Evolutionary conservation across 1,140 invertebrate species (phyloP).

Genomic region (Saccostrea cuccullata): DNA sequence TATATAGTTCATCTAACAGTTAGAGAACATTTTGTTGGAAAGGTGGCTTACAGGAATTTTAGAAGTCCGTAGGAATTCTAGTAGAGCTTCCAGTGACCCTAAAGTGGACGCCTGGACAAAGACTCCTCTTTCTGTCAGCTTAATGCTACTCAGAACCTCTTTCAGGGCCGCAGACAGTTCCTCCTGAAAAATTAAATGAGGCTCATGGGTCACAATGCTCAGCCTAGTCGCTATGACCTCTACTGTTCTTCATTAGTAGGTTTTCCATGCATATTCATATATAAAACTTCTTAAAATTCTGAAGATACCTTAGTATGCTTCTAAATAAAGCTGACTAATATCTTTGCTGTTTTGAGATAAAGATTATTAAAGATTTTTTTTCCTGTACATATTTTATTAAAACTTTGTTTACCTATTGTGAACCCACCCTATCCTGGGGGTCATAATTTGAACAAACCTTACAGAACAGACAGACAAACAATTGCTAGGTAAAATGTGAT

Average conservation of each 20-base stretch:
- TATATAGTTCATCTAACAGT: too few relatives aligned
- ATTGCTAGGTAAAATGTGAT: not conserved
- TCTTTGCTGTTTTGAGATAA: too few relatives aligned
- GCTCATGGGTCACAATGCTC: not conserved
- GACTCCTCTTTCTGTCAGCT: slow-evolving; percentile 93
- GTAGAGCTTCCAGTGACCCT: slow-evolving; percentile 97
- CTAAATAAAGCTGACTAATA: too few relatives aligned
- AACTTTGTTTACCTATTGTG: not conserved
- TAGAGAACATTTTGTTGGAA: too few relatives aligned
- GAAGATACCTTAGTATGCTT: too few relatives aligned
- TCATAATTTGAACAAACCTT: not conserved
- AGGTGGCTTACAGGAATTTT: slow-evolving; percentile 90
- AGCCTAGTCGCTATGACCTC: not conserved
- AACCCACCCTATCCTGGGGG: not conserved
- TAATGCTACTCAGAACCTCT: slow-evolving; percentile 93
- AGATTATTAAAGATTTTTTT: not conserved
- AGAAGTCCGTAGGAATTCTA: slow-evolving; percentile 95
- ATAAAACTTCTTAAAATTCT: too few relatives aligned
- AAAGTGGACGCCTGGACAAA: slow-evolving; percentile 99
- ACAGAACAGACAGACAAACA: not conserved
- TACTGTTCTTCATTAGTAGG: not conserved
- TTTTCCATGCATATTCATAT: too few relatives aligned
- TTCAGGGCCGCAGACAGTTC: slow-evolving; percentile 83
- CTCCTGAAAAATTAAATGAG: slow-evolving; percentile 62
- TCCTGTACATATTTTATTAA: not conserved